Percentiles rank a stretch among this genome's conserved stretches.
These are phyloP conservation scores for Microcebus jonahi DNA, from an alignment of 2,113 vertebrate genomes.

Conservation along the genomic window DNA sequence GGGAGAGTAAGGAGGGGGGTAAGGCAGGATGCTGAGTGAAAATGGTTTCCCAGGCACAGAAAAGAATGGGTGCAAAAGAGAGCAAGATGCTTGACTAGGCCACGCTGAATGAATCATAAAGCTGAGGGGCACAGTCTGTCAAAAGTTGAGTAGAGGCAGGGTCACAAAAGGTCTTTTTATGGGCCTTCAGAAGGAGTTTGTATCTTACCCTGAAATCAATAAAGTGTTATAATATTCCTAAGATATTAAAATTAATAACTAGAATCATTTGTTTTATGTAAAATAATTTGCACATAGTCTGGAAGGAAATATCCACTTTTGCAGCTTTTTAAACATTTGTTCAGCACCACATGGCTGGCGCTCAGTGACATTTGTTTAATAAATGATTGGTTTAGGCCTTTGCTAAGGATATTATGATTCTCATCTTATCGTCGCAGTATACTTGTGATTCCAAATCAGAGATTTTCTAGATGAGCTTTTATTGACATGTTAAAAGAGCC, in stretches of 20 bases:
- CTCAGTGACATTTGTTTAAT: conserved; percentile 42
- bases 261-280: conserved; percentile 13
- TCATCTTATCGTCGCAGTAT: background rate
- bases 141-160: background rate
- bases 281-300: conserved; percentile 40
- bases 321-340: conserved; percentile 61
- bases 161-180: background rate
- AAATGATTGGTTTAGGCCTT: conserved; percentile 40
- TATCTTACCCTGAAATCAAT: conserved; percentile 11
- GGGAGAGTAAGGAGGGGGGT: background rate
- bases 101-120: background rate
- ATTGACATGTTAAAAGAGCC: background rate
- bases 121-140: rapidly evolving
- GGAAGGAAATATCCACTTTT: conserved; percentile 38
- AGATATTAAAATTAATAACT: conserved; percentile 33
- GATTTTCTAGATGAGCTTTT: background rate
- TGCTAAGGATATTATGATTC: background rate
- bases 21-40: background rate
- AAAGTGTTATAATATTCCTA: background rate
- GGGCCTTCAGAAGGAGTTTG: background rate
- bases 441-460: background rate
- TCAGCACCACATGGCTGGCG: background rate
- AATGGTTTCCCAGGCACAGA: background rate
- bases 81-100: background rate
- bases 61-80: background rate